These are phyloP conservation scores for Margaritifera margaritifera DNA, from an alignment of 2,888 invertebrate species.

Conservation along the genomic window DNA sequence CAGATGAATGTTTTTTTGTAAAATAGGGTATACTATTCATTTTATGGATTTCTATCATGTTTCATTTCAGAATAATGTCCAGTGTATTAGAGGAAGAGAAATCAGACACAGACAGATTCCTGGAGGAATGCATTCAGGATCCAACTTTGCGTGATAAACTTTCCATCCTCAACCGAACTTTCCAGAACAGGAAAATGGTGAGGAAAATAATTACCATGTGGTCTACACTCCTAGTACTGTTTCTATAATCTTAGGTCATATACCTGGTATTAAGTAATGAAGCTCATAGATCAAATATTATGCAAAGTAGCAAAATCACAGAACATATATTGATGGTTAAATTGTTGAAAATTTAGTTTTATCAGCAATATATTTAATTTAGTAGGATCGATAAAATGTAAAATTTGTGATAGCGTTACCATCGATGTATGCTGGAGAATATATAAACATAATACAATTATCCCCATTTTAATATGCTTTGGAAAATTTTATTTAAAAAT, in stretches of 20 bases:
- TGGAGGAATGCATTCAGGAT: conserved; percentile 69
- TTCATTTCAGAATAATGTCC: conserved; percentile 29
- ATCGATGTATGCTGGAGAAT: no score
- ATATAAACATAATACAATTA: no score
- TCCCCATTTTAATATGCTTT: no score
- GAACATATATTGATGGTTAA: no score
- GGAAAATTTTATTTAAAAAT: no score
- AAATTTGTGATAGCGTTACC: no score
- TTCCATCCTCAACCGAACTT: conserved; percentile 68
- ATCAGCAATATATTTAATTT: no score
- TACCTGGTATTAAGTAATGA: not conserved
- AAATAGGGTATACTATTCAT: no score
- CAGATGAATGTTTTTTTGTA: no score
- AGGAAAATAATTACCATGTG: conserved; percentile 1
- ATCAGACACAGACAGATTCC: conserved; percentile 67
- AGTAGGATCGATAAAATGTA: no score
- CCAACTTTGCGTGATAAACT: conserved; percentile 70
- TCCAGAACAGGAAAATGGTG: conserved; percentile 70
- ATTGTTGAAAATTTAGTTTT: no score
- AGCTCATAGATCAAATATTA: not conserved
- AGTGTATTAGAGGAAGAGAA: conserved; percentile 60
- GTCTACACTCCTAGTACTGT: not conserved
- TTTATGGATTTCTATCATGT: not conserved
- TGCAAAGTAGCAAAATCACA: not conserved
- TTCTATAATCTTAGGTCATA: not conserved